Conservation (phyloP, 2,888 invertebrate species). For the Psylliodes chrysocephalus region DNA sequence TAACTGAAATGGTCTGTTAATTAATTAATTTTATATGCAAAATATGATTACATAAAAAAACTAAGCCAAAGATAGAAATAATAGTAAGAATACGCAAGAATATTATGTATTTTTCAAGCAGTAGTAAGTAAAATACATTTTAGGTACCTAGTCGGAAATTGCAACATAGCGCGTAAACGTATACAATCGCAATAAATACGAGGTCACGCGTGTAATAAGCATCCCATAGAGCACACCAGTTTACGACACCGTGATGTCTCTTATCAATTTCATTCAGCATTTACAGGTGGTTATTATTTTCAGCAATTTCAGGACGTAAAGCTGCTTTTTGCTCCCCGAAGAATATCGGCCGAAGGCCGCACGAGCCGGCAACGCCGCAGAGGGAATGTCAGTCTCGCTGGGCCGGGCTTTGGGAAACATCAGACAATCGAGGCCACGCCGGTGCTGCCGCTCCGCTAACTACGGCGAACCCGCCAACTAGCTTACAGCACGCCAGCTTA, state of each 20-base stretch:
- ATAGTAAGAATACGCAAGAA: too few species aligned
- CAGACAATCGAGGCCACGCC: slow-evolving; percentile 58
- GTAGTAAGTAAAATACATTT: too few species aligned
- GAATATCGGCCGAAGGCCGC: slow-evolving; percentile 29
- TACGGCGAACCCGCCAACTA: slow-evolving; percentile 44
- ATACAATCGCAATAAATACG: not conserved
- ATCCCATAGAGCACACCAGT: not conserved
- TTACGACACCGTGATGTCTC: not conserved
- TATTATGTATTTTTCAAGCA: too few species aligned
- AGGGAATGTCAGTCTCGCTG: slow-evolving; percentile 63
- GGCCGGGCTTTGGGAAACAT: slow-evolving; percentile 61
- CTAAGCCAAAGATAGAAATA: too few species aligned
- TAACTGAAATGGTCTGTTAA: too few species aligned
- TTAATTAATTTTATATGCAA: too few species aligned
- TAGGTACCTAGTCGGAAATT: too few species aligned
- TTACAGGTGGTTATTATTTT: slow-evolving; percentile 48
- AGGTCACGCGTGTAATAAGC: not conserved
- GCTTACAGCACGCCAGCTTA: slow-evolving; percentile 52
- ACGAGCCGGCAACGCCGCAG: slow-evolving; percentile 48
- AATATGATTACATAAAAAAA: too few species aligned
- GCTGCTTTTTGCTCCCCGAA: slow-evolving; percentile 27
- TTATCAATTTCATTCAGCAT: slow-evolving; percentile 43
- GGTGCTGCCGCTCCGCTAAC: slow-evolving; percentile 53
- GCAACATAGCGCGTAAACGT: too few species aligned
- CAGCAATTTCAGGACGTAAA: slow-evolving; percentile 34